Evolutionary conservation across 2,888 invertebrate genomes (phyloP).

Genomic region (Conus canariensis): DNA sequence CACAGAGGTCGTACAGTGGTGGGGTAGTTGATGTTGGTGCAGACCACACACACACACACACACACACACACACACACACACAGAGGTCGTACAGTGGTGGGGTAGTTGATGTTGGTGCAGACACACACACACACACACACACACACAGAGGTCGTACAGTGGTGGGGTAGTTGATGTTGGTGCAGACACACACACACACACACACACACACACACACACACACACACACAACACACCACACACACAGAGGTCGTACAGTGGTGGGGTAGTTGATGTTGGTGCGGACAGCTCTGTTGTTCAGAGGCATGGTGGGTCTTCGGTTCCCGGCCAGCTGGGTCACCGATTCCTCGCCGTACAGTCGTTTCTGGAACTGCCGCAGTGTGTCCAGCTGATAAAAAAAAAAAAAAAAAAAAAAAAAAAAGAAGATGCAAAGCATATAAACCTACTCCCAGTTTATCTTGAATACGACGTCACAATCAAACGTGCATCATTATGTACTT

Average conservation of each 20-base stretch:
- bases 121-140: too few species aligned
- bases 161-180: conserved; percentile 65
- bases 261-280: conserved; percentile 67
- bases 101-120: conserved; percentile 67
- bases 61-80: background rate
- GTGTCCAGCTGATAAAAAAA: conserved; percentile 41
- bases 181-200: conserved; percentile 54
- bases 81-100: conserved; percentile 52
- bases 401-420: background rate
- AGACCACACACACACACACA: background rate
- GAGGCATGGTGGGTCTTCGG: conserved; percentile 62
- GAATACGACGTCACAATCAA: background rate
- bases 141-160: conserved; percentile 48
- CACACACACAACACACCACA: conserved; percentile 9
- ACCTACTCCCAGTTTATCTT: background rate
- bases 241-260: conserved; percentile 48
- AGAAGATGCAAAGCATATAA: background rate
- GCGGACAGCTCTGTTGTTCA: conserved; percentile 66
- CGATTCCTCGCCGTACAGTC: conserved; percentile 42
- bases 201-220: background rate
- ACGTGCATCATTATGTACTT: too few species aligned
- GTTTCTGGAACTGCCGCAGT: conserved; percentile 46
- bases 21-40: conserved; percentile 68
- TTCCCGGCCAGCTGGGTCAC: conserved; percentile 52
- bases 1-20: conserved; percentile 50